Evolutionary conservation across 30 jellyfish, hydroid and myxozoan species (phyloP), one percentile per base, ranked within the genome.

Genomic region (Cassiopea andromeda): DNA sequence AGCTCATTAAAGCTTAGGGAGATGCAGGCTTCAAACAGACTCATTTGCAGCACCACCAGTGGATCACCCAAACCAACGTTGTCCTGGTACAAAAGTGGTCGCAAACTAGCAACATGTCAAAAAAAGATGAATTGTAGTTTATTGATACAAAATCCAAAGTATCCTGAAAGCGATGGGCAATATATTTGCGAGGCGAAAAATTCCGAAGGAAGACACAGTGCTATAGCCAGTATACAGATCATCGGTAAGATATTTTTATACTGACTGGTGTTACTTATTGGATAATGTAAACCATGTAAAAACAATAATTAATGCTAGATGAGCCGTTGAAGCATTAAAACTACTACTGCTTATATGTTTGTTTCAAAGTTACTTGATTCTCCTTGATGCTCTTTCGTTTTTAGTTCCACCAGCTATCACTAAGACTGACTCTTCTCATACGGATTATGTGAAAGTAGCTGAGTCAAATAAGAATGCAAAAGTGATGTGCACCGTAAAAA

Each of bases 21-120:
- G 82, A n/a, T 4, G n/a, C 50, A 45, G 17, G 75, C 44, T 45
- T 7, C 90, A 7, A 82, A 17, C 5, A 4, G 44, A 43, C 45
- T 87, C 12, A 54, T 44, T 0, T 87, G 94, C 59, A 8, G 15
- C n/a, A 74, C 82, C 13, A 2, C 38, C 3, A 50, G 64, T 80
- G 96, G 90, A 1, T 82, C 93, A 9, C 97, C 97, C 2, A 69
- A 46, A 46, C 97, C 97, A 38, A 14, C 84, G 7, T 61, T 91
- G 1, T 27, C 83, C 78, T 91, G 97, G 97, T 84, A 76, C 54
- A 85, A 83, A 18, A 72, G 69, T 68, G 88, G 93, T 44, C 38
- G 44, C 19, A 16, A 44, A 44, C 64, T 43, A 38, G 45, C 50
- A 81, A 43, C 80, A 3, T 89, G 96, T 80, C 13, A 44, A 3